These are phyloP conservation scores for Tenthredo notha DNA, from an alignment of 2,888 invertebrate genomes.

Conservation along the genomic window DNA sequence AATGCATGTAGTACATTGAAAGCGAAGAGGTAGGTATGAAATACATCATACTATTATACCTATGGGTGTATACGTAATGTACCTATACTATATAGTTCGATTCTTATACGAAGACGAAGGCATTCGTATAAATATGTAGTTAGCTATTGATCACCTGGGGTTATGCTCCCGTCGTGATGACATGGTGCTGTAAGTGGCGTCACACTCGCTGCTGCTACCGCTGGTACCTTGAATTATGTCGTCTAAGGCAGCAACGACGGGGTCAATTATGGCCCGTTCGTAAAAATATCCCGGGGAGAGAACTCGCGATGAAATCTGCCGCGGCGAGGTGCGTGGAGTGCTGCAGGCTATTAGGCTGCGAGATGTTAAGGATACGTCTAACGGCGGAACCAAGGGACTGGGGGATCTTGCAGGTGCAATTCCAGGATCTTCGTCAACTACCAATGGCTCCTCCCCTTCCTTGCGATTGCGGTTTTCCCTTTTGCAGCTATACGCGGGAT, in stretches of 20 bases:
- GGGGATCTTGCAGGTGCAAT: not conserved
- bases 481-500: not conserved
- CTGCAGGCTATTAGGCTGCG: not conserved
- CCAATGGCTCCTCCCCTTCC: not conserved
- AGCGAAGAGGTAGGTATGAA: too few species aligned
- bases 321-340: conserved; percentile 22
- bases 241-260: conserved; percentile 43
- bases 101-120: not conserved
- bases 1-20: too few species aligned
- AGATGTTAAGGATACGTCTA: not conserved
- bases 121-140: not conserved
- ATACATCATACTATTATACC: not conserved
- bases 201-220: not conserved
- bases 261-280: conserved; percentile 18
- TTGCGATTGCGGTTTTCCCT: not conserved
- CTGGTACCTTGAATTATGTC: conserved; percentile 26
- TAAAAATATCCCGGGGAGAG: not conserved
- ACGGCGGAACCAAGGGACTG: not conserved
- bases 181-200: not conserved
- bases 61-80: not conserved
- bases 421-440: not conserved
- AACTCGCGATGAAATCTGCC: not conserved
- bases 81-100: not conserved
- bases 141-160: conserved; percentile 18
- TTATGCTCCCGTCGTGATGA: conserved; percentile 15